Evolutionary conservation across 35 echinoderm and acorn worm species (phyloP).

Genomic region (Patiria miniata): DNA sequence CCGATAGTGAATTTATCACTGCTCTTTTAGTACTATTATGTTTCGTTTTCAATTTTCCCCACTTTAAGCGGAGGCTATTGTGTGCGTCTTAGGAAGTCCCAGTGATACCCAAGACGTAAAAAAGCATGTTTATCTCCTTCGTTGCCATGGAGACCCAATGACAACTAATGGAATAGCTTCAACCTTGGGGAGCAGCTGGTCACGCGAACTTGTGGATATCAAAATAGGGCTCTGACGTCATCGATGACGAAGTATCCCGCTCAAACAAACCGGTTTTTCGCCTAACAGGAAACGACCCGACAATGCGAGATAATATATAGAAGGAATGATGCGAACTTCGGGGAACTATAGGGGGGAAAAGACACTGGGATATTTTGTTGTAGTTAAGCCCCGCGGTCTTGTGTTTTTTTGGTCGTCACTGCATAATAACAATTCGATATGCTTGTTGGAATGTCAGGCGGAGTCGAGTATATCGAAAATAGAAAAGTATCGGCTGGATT

Average conservation of each 20-base stretch:
- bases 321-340: background rate
- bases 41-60: no score
- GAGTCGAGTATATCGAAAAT: no score
- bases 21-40: no score
- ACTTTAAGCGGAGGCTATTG: no score
- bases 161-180: background rate
- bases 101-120: background rate
- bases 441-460: no score
- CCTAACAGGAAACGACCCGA: background rate
- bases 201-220: background rate
- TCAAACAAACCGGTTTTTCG: background rate
- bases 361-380: no score
- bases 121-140: background rate
- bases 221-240: background rate
- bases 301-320: background rate
- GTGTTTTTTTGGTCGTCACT: no score
- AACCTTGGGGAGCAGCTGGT: slow-evolving; percentile 29
- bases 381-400: no score
- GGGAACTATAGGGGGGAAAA: background rate
- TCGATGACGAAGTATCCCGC: background rate
- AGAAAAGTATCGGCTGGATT: no score
- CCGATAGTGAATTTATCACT: no score
- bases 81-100: no score
- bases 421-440: no score
- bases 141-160: background rate